Conservation (phyloP, 2,113 vertebrate genomes). For the Tretioscincus oriximinensis region DNA sequence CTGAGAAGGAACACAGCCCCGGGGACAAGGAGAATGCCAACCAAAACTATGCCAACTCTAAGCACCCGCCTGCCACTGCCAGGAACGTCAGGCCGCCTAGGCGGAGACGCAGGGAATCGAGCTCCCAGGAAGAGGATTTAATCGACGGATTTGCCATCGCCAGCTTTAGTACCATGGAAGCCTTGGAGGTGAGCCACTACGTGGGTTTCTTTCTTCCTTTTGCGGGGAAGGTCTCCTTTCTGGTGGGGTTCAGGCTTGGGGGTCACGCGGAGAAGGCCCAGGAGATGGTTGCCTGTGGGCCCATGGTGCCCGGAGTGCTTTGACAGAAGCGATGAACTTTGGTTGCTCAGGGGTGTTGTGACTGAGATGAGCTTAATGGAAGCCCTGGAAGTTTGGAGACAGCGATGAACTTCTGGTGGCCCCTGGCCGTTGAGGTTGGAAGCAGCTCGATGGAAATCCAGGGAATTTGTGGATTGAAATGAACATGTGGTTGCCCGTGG, state of each 20-base stretch:
- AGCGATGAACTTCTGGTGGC: too few species aligned
- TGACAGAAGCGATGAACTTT: too few species aligned
- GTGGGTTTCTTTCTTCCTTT: background rate
- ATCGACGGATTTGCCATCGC: constrained; percentile 95
- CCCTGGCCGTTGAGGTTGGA: too few species aligned
- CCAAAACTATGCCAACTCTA: constrained; percentile 73
- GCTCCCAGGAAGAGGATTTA: constrained; percentile 94
- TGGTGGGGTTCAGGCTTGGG: too few species aligned
- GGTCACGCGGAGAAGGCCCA: too few species aligned
- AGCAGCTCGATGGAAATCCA: too few species aligned
- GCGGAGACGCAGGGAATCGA: constrained; percentile 88
- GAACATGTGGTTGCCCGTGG: too few species aligned
- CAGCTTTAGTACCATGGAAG: constrained; percentile 92
- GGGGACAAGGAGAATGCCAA: constrained; percentile 79
- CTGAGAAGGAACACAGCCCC: constrained; percentile 84
- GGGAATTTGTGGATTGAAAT: too few species aligned
- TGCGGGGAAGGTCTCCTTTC: background rate
- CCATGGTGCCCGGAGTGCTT: too few species aligned
- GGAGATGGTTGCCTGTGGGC: too few species aligned
- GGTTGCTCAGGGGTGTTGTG: too few species aligned
- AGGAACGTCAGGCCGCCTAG: constrained; percentile 74
- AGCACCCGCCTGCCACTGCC: constrained; percentile 73
- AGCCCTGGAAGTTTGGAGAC: too few species aligned
- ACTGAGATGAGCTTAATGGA: background rate
- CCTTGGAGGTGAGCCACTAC: constrained; percentile 83